Evolutionary conservation across 2,113 vertebrate species (phyloP), one percentile per base, ranked within the genome.

Genomic region (Thinocorus orbignyianus): DNA sequence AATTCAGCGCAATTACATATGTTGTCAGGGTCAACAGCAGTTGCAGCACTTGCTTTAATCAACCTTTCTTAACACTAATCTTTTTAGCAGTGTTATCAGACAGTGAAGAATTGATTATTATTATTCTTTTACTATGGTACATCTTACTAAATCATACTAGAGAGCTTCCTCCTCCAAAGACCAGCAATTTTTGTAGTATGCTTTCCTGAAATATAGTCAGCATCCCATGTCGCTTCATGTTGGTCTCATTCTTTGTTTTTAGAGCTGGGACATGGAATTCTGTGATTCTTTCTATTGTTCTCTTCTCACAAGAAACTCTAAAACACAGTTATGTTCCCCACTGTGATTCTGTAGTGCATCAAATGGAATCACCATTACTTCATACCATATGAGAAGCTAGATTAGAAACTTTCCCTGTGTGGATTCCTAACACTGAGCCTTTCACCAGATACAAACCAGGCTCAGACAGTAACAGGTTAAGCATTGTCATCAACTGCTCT

Each of bases 81-180:
- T 66, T 70, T 87, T 79, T 58, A 79, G 28, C 0, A 0, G 17
- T 51, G 33, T 66, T 81, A 39, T n/a, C 22, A 74, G 61, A 37
- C 33, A 90, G 55, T n/a, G 41, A 28, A 82, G 52, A 92, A 79
- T 71, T 90, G 24, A 68, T 88, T 72, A 64, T 64, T 44, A 37
- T 3, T 61, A 12, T 69, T 77, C 10, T 70, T 86, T 66, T 54
- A 26, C 57, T 66, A 22, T 4, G 61, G 48, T 71, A 16, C 46
- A 11, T 71, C 54, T 65, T 44, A 46, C 17, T 70, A 52, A 86
- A 57, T 41, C 16, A 18, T 39, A 25, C 8, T 51, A 25, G 23
- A 68, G 28, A 68, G 8, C 17, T 92, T 79, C 33, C 19, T 82
- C 17, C 37, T 88, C 66, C 58, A 35, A 76, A 95, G 66, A 60